A percentile compares a stretch with the other conserved stretches of the same genome.
Evolutionary conservation across 2,797 vertebrate species (phyloP).

Genomic region (Delichon dasypus): DNA sequence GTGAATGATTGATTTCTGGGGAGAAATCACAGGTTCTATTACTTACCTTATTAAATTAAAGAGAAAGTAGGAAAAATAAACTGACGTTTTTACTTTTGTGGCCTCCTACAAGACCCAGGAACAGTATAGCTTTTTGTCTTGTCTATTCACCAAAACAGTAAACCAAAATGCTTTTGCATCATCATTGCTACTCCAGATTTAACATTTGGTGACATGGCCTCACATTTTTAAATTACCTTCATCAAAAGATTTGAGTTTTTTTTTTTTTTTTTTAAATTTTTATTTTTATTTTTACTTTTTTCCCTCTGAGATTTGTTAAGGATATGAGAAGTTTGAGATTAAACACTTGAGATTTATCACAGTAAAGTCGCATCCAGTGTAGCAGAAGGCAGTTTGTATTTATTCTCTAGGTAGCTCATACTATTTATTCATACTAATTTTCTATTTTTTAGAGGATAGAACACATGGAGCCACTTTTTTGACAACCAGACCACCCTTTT

Average conservation of each 20-base stretch:
- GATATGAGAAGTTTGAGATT: not conserved
- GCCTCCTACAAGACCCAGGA: not conserved
- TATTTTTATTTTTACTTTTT: not conserved
- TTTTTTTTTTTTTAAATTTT: not conserved
- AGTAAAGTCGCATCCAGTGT: not conserved
- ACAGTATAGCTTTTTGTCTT: not conserved
- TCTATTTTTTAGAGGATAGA: not conserved
- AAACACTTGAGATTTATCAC: not conserved
- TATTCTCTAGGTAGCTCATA: not conserved
- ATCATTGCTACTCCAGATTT: not conserved
- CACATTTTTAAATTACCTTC: not conserved
- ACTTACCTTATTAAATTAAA: not conserved
- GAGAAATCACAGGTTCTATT: not conserved
- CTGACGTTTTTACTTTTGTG: not conserved
- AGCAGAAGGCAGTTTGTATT: not conserved
- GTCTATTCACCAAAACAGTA: not conserved
- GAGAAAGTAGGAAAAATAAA: not conserved
- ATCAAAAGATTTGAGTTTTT: not conserved
- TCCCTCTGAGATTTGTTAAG: not conserved
- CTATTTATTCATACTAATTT: not conserved
- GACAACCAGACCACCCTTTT: not conserved
- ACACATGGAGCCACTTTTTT: not conserved
- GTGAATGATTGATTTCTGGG: rapidly evolving
- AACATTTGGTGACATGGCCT: not conserved
- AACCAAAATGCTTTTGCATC: rapidly evolving